Evolutionary conservation across 2,888 invertebrate genomes (phyloP).

Genomic region (Pseudanteris insignis): DNA sequence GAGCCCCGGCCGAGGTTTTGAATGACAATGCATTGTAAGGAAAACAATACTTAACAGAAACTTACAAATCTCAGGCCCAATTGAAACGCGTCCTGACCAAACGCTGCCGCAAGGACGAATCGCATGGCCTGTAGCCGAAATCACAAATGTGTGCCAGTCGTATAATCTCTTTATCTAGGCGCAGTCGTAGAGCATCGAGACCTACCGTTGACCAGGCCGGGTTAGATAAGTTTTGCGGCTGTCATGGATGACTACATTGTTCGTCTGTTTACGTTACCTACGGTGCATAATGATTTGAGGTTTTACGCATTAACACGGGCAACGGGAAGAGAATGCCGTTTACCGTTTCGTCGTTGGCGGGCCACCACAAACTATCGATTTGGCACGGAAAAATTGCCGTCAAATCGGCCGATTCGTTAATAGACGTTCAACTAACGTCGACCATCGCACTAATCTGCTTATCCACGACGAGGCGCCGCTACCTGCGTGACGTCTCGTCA

Average conservation of each 20-base stretch:
- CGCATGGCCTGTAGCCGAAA: no score
- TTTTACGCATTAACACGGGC: slow-evolving; percentile 32
- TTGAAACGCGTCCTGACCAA: no score
- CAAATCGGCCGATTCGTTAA: not conserved
- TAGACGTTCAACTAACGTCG: slow-evolving; percentile 1
- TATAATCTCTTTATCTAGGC: no score
- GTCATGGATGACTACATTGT: slow-evolving; percentile 22
- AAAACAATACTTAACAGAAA: no score
- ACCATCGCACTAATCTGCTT: slow-evolving; percentile 28
- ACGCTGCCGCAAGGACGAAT: no score
- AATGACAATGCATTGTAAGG: no score
- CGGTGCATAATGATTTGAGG: slow-evolving; percentile 19
- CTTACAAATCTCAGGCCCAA: no score
- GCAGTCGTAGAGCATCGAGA: no score
- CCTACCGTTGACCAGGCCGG: no score
- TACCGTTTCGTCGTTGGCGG: not conserved
- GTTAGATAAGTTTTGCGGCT: slow-evolving; percentile 13
- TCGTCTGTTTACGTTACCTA: slow-evolving; percentile 4
- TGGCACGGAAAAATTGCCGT: slow-evolving; percentile 5
- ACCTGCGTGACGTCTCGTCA: slow-evolving; percentile 8
- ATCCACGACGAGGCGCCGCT: slow-evolving; percentile 9
- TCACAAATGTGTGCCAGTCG: no score
- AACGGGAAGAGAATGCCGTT: slow-evolving; percentile 19
- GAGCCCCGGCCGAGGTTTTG: no score
- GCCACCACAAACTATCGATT: no score